Evolutionary conservation across 2,888 invertebrate species (phyloP), one percentile per base, ranked within the genome.

Genomic region (Deilephila elpenor): DNA sequence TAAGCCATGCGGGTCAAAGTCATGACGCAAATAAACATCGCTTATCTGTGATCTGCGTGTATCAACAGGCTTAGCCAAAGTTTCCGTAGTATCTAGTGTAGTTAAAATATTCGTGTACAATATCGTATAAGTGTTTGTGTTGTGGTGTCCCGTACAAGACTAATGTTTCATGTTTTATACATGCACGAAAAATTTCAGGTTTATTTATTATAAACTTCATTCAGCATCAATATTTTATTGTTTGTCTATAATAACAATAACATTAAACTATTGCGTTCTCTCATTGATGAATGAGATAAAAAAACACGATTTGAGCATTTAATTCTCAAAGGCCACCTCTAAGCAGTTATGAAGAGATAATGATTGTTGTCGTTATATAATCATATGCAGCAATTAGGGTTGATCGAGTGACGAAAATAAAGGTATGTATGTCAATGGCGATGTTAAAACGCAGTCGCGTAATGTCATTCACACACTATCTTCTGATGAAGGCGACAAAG

Each of bases 381-480:
- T 51, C 67, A 25, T 51, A 51, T 51, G 67, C 44, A 20, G 44
- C 44, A 67, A 67, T 67, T 67, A 67, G 25, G 44, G 20, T 64
- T 64, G 64, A 67, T 51, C 67, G 67, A 67, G 67, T 67, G 51
- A 67, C 51, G 51, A 67, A 67, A 67, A 67, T 67, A 67, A 51
- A 44, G 44, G 64, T 67, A 67, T 67, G 67, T 51, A 25, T 67
- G 67, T 67, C 67, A 67, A 67, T 67, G 67, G 44, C 67, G 67
- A 67, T 51, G 25, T 51, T 25, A 7, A 60, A 67, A 67, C 51
- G 25, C 25, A 25, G 20, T 20, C 20, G n/a, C 20, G n/a, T 64
- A 44, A 64, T 64, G 44, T 44, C 20, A 14, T 44, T 44, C 20
- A 20, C 20, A n/a, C 20, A 25, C 5, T 44, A 44, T 64, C 37